A percentile compares a stretch with the other conserved stretches of the same genome.
Evolutionary conservation across 2,113 vertebrate species (phyloP).

Genomic region (Tetrax tetrax): DNA sequence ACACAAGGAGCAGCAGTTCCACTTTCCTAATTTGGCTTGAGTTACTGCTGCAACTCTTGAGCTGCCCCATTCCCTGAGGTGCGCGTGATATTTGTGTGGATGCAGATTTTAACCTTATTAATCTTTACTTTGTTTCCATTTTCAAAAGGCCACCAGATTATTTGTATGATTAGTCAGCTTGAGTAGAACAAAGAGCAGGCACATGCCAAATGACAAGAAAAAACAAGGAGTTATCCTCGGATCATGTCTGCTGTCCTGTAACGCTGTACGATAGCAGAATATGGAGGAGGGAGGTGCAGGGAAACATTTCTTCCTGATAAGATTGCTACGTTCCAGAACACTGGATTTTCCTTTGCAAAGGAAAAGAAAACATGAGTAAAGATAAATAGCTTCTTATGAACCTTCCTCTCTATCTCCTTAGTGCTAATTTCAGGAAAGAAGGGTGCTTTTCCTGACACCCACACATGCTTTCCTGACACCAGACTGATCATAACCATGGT

Average conservation of each 20-base stretch:
- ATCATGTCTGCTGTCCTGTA: not conserved
- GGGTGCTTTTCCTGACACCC: not conserved
- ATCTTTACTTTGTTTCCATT: constrained; percentile 62
- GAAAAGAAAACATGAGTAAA: not conserved
- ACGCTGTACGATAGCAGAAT: not conserved
- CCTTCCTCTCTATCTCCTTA: not conserved
- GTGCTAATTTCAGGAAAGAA: not conserved
- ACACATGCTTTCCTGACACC: not conserved
- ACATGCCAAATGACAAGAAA: not conserved
- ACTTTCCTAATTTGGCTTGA: not conserved
- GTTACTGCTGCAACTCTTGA: not conserved
- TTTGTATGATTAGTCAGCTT: constrained; percentile 54
- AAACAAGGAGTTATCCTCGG: not conserved
- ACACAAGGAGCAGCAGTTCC: not conserved
- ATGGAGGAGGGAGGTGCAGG: not conserved
- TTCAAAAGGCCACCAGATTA: constrained; percentile 65
- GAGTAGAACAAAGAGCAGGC: constrained; percentile 37
- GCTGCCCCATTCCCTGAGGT: constrained; percentile 4
- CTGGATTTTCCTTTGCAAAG: constrained; percentile 7
- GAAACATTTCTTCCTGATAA: not conserved
- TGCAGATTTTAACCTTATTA: constrained; percentile 72
- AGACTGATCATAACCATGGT: not conserved
- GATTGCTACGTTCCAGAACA: not conserved
- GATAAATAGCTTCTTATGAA: not conserved
- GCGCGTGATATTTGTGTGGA: constrained; percentile 52